A percentile compares a stretch with the other conserved stretches of the same genome.
Conservation (phyloP, 2,888 invertebrate species). For the Chloromyia formosa region DNA sequence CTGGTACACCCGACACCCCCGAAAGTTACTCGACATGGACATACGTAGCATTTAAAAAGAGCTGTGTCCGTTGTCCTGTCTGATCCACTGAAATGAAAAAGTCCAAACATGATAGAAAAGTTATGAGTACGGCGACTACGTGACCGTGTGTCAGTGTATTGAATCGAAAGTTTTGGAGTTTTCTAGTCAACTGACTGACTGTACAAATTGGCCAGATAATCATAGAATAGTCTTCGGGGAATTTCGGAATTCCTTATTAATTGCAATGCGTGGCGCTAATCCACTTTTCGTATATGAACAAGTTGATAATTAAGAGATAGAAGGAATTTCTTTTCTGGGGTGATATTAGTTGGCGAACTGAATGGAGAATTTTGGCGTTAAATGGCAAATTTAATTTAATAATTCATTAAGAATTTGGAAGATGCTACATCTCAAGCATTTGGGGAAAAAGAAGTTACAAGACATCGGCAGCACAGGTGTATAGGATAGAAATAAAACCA, state of each 20-base stretch:
- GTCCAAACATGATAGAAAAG: constrained; percentile 21
- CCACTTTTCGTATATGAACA: too few relatives aligned
- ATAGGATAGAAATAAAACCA: too few relatives aligned
- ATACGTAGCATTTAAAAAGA: neutral
- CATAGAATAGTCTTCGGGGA: neutral
- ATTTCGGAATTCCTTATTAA: constrained; percentile 1
- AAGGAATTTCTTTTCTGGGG: too few relatives aligned
- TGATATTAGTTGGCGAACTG: too few relatives aligned
- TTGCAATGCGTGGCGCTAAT: too few relatives aligned
- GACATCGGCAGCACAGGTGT: too few relatives aligned
- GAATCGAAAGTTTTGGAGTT: constrained; percentile 1
- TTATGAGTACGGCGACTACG: constrained; percentile 41
- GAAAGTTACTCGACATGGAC: neutral
- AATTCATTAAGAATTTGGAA: too few relatives aligned
- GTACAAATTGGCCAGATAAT: neutral
- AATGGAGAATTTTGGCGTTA: too few relatives aligned
- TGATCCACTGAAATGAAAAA: neutral
- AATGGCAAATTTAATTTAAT: too few relatives aligned
- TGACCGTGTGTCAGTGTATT: constrained; percentile 28
- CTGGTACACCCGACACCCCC: neutral
- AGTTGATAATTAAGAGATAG: too few relatives aligned
- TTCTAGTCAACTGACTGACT: neutral
- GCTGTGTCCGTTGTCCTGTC: neutral
- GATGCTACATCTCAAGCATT: too few relatives aligned
- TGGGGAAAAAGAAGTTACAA: too few relatives aligned